Evolutionary conservation across 35 echinoderm and acorn worm genomes (phyloP), one percentile per base, ranked within the genome.

Genomic region (Anneissia japonica): DNA sequence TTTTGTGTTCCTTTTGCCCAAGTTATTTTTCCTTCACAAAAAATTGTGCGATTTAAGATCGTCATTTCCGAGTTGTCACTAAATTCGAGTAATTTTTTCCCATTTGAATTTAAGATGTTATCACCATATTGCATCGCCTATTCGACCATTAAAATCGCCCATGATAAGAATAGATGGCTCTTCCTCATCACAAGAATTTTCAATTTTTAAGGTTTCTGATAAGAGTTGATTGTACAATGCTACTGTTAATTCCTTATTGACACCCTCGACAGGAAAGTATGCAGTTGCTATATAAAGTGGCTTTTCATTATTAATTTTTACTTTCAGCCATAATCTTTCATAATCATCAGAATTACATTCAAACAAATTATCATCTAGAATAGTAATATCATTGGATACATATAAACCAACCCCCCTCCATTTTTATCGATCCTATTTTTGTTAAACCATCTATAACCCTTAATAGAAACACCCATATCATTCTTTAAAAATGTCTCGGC

Each of bases 241-340:
- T 74, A 35, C 83, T n/a, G 37, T 37, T 17, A n/a, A 36, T 6
- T 85, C 83, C 28, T 74, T 73, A 12, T 74, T 38, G 12, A 37
- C 32, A 29, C 55, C 55, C 32, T 85, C 72, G 28, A 72, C 45
- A 1, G 83, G 83, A 85, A 85, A 55, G 75, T 85, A 85, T 37
- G 30, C 83, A 72, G 75, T 30, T 3, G 45, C 83, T 36, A 85
- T n/a, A 74, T 36, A 74, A 32, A 75, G 29, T 19, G 83, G 35
- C 36, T 74, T 34, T 6, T 28, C 30, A 19, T 38, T 64, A 11
- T 29, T 72, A 74, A 31, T 39, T 23, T 40, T 38, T 11, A 85
- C 26, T 38, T 85, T 85, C 16, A 85, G 10, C 83, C 83, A 85
- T n/a, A 85, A 31, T 75, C 83, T 32, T 85, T 85, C 83, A 74